Base-by-base conservation (phyloP, 2,113 vertebrate genomes). In the Accipiter virgatus region DNA sequence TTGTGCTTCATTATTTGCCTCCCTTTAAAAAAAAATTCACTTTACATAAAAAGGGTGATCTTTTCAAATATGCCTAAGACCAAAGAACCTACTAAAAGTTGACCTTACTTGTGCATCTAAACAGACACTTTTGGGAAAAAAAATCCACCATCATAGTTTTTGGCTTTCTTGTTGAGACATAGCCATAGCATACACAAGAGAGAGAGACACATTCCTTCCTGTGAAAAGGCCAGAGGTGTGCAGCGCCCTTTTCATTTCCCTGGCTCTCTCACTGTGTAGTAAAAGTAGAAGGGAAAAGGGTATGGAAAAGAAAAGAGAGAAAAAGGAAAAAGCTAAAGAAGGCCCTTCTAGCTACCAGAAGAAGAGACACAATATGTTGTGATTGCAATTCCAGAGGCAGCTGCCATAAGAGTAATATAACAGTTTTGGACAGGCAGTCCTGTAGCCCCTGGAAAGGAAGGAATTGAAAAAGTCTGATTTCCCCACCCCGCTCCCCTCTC, bases 341-440 rank as follows among this genome's bases (percentile, higher is more conserved):
- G 27, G 6, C 29, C 4, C 16, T 86, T 63, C 38, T 22, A 70
- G 67, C 23, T 43, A 78, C 13, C 40, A 58, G 10, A 15, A 89
- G 10, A 80, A 56, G 52, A 88, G 23, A 87, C 6, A 79, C 25
- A 75, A 21, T 15, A 74, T 16, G 20, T n/a, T 55, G 40, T 2
- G 9, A 88, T 36, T 72, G 31, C 65, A 92, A 47, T 81, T 95
- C 65, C 94, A 96, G 82, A 95, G 40, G 78, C 67, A 86, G 56
- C 48, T 47, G n/a, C n/a, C 1, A 0, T 42, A 59, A 45, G 9
- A 70, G 15, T 40, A 83, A 62, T 19, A 2, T 21, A 74, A 55
- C 32, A 42, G 19, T 62, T 88, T 70, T 90, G 32, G 55, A 92
- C 58, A 89, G 7, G 42, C 58, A 58, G 58, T 10, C 36, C 68